phyloP scores from a whole-genome alignment of 2,888 invertebrate species.

The Caenorhabditis sulstoni region DNA sequence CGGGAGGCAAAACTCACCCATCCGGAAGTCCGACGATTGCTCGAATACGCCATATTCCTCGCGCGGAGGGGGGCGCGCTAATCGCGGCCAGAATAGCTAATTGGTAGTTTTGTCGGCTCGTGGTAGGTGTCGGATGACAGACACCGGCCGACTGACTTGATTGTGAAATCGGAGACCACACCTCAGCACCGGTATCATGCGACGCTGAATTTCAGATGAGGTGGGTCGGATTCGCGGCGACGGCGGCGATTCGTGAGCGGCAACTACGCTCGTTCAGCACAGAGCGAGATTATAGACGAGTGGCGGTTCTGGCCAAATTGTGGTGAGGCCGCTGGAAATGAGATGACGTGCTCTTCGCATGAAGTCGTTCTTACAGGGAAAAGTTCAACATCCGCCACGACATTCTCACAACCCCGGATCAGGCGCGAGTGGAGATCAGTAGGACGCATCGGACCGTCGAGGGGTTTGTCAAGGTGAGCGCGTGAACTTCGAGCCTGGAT shows the following conservation, averaged over 20 bases:
- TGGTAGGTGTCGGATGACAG: slow-evolving; percentile 43
- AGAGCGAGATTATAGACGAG: background rate
- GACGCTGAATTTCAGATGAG: slow-evolving; percentile 20
- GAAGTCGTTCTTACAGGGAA: background rate
- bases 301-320: background rate
- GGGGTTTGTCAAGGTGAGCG: no score
- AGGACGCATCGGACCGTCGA: background rate
- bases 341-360: background rate
- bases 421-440: background rate
- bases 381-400: background rate
- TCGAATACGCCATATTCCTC: slow-evolving; percentile 3
- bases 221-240: background rate
- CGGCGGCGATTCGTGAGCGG: no score
- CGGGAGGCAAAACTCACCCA: slow-evolving; percentile 36
- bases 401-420: background rate
- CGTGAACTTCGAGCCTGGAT: no score
- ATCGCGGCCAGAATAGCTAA: slow-evolving; percentile 43
- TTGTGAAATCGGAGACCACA: slow-evolving; percentile 42
- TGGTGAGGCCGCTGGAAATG: background rate
- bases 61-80: background rate
- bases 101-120: slow-evolving; percentile 18
- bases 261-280: slow-evolving; percentile 7
- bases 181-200: no score
- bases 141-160: no score
- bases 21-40: slow-evolving; percentile 8